phyloP scores from a whole-genome alignment of 2,797 vertebrate species.

The Columba guinea region DNA sequence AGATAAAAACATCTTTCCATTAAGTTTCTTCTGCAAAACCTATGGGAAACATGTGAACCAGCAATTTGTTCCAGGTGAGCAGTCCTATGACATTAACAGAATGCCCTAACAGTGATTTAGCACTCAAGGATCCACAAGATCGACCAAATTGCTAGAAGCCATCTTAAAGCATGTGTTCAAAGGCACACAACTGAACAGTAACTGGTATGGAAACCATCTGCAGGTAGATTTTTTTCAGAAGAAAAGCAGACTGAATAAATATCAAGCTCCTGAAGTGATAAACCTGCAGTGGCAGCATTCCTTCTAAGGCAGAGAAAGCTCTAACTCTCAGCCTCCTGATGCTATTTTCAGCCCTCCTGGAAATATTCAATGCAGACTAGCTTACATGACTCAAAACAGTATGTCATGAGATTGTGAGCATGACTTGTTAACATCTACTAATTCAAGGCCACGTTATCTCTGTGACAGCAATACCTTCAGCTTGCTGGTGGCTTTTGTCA shows the following conservation, averaged over 20 bases:
- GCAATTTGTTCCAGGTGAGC: neutral
- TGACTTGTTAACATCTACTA: neutral
- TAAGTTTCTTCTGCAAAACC: neutral
- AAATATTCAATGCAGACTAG: neutral
- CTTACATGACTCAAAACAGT: neutral
- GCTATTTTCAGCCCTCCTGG: neutral
- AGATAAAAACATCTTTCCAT: neutral
- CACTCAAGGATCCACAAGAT: neutral
- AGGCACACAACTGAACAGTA: neutral
- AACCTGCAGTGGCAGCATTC: neutral
- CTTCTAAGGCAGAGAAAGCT: neutral
- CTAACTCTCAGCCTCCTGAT: neutral
- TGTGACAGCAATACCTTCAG: slow-evolving; percentile 84
- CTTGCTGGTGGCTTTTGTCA: slow-evolving; percentile 91
- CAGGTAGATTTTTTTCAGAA: neutral
- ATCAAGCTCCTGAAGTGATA: neutral
- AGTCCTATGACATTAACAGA: rapidly evolving
- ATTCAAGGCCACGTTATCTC: neutral
- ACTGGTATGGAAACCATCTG: neutral
- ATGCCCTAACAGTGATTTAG: neutral
- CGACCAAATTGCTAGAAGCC: neutral
- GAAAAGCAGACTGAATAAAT: neutral
- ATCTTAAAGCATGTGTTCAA: neutral
- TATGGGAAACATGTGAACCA: neutral
- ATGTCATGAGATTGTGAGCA: neutral